Conservation (phyloP, 2,888 invertebrate species). For the Oxystoma pomonae region DNA sequence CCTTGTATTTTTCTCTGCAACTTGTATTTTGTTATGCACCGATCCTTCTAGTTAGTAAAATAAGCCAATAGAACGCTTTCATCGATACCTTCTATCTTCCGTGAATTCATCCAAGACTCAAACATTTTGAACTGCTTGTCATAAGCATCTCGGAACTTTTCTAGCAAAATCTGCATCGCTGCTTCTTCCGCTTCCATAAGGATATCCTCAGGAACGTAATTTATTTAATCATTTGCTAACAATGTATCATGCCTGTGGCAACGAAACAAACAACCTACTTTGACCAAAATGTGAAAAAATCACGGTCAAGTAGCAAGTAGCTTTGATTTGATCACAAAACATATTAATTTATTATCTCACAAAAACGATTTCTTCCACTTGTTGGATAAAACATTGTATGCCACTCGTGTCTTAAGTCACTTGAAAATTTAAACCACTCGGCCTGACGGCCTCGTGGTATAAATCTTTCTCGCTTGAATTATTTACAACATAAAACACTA, state of each 20-base stretch:
- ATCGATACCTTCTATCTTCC: conserved; percentile 11
- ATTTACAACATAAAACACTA: too few relatives aligned
- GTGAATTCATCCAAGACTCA: conserved; percentile 10
- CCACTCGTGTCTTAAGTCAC: too few relatives aligned
- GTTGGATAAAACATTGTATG: too few relatives aligned
- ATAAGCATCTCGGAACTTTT: conserved; percentile 9
- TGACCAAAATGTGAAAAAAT: conserved; percentile 11
- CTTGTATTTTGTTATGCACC: too few relatives aligned
- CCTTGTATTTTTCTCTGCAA: too few relatives aligned
- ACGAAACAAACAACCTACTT: conserved; percentile 1
- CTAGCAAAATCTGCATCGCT: conserved; percentile 14
- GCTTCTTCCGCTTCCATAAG: conserved; percentile 13
- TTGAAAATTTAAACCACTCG: too few relatives aligned
- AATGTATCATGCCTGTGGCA: conserved; percentile 11
- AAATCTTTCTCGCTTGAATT: too few relatives aligned
- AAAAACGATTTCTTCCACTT: too few relatives aligned
- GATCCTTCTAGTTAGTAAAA: too few relatives aligned
- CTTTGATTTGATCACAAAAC: conserved; percentile 6
- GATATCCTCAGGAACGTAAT: conserved; percentile 11
- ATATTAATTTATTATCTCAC: too few relatives aligned
- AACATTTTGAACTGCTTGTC: conserved; percentile 13
- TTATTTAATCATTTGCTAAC: conserved; percentile 6
- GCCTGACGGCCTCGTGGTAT: too few relatives aligned
- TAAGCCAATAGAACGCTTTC: conserved; percentile 7
- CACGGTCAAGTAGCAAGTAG: conserved; percentile 6